phyloP scores from a whole-genome alignment of 2,888 invertebrate genomes.

The Apodemia zela region DNA sequence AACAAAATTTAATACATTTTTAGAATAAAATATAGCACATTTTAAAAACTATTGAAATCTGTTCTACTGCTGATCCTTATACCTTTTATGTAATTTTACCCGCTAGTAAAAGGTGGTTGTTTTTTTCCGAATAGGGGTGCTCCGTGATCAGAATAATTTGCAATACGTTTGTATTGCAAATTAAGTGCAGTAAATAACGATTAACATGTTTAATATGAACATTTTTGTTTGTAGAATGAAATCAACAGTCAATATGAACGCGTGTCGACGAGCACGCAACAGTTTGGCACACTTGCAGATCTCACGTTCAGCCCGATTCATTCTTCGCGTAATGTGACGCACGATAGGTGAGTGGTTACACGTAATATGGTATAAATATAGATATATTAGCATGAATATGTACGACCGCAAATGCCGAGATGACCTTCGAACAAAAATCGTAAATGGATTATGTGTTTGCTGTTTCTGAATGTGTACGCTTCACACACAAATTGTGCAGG shows the following conservation, averaged over 20 bases:
- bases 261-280: slow-evolving; percentile 59
- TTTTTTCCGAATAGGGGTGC: too few species aligned
- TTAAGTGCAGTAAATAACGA: too few species aligned
- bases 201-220: neutral
- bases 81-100: too few species aligned
- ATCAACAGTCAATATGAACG: slow-evolving; percentile 74
- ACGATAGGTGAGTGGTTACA: slow-evolving; percentile 50
- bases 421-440: slow-evolving; percentile 4
- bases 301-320: slow-evolving; percentile 65
- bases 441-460: neutral
- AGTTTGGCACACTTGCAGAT: slow-evolving; percentile 58
- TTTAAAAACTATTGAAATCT: too few species aligned
- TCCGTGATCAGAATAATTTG: too few species aligned
- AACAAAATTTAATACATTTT: too few species aligned
- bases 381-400: neutral
- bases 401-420: neutral
- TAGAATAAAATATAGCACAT: too few species aligned
- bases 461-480: neutral
- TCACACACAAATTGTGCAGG: too few species aligned
- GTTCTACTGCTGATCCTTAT: too few species aligned
- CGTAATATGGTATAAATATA: neutral
- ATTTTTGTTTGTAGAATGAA: slow-evolving; percentile 60
- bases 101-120: too few species aligned
- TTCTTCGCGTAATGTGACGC: slow-evolving; percentile 53
- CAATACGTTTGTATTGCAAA: too few species aligned